Base-by-base conservation (phyloP, 2,797 vertebrate species). In the Triplophysa yarkandensis region DNA sequence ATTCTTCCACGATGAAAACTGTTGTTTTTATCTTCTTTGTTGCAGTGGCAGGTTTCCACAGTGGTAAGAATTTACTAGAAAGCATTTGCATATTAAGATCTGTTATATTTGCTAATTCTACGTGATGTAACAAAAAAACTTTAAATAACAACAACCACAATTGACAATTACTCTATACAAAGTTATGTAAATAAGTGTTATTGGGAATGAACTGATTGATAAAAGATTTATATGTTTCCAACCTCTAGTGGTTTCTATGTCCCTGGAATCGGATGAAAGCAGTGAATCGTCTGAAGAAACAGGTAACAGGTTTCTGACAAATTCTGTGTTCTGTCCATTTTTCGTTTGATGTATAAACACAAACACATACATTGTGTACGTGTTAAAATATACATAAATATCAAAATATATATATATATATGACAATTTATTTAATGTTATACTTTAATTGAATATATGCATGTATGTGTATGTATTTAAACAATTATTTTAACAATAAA, bases 1-100 rank as follows among this genome's bases (percentile, higher is more conserved):
- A n/a, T 25, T 60, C 8, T 16, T 27, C 66, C 68, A 81, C 80
- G 75, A 93, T 93, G 92, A 91, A 83, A 76, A 80, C 81, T 68
- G 62, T 72, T 16, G 60, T 82, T 0, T 4, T 90, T 5, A 86
- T 84, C 65, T 78, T 86, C 58, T 83, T 88, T 76, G 74, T 92
- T 10, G 78, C 85, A 39, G 82, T 86, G 57, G 83, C 90, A 74
- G 86, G 75, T 0, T 80, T 89, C 77, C 88, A 87, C 54, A 80
- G 76, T 0, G 90, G 92, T 93, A 88, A 88, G 90, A 80, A 23
- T 19, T 34, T 68, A 55, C 60, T 30, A 41, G 19, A 6, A 25
- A 66, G 48, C n/a, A 27, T 34, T 43, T 39, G 55, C 34, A 10
- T 17, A 64, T 11, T 43, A 4, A 57, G 34, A 10, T 66, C 17